These are phyloP conservation scores for Paramacrobiotus metropolitanus DNA, from an alignment of 1,140 invertebrate genomes.

Conservation along the genomic window DNA sequence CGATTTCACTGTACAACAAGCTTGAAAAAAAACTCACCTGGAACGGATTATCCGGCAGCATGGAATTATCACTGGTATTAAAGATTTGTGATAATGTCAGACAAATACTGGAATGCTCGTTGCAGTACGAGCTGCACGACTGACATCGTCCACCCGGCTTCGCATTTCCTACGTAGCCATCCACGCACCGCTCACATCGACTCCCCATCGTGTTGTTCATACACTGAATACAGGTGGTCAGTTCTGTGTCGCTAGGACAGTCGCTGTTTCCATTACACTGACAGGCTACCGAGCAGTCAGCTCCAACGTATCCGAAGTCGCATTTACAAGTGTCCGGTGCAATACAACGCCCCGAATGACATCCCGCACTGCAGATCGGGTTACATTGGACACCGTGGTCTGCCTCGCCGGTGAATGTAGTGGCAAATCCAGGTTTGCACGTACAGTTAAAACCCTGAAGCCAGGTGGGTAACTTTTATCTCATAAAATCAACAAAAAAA, in stretches of 20 bases:
- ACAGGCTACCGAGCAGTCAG: constrained; percentile 74
- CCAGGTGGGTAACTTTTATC: too few relatives aligned
- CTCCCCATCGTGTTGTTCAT: constrained; percentile 62
- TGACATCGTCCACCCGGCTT: constrained; percentile 57
- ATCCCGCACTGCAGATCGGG: constrained; percentile 65
- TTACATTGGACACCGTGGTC: constrained; percentile 32
- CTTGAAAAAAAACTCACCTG: neutral
- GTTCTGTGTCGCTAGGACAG: constrained; percentile 56
- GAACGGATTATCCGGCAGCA: constrained; percentile 8
- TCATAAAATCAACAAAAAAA: too few relatives aligned
- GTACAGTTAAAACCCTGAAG: constrained; percentile 51
- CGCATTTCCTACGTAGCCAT: constrained; percentile 71
- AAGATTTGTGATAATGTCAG: constrained; percentile 20
- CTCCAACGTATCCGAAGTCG: constrained; percentile 80
- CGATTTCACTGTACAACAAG: neutral
- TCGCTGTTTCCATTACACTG: constrained; percentile 81
- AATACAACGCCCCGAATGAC: constrained; percentile 59
- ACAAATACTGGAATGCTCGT: constrained; percentile 62
- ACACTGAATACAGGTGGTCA: constrained; percentile 56
- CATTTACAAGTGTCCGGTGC: constrained; percentile 62
- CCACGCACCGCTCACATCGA: constrained; percentile 64
- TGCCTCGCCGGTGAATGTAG: constrained; percentile 8
- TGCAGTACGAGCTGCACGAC: constrained; percentile 62
- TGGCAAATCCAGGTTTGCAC: constrained; percentile 53
- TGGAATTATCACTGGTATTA: neutral